These are phyloP conservation scores for Drosophila quinaria DNA, from an alignment of 2,888 invertebrate genomes.

Conservation along the genomic window DNA sequence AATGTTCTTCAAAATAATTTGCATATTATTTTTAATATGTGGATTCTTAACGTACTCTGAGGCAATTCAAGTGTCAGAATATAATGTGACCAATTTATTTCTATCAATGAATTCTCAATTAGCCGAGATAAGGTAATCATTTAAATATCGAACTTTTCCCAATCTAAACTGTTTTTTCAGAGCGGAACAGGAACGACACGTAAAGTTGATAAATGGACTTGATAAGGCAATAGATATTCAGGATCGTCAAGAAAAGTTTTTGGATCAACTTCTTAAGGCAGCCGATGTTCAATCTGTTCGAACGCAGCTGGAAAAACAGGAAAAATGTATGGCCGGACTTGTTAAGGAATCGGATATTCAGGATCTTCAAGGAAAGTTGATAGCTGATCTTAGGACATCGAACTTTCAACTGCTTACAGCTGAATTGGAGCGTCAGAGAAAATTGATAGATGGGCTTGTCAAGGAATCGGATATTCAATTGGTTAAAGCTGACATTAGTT, in stretches of 20 bases:
- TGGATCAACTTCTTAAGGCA: background rate
- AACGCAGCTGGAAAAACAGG: too few species aligned
- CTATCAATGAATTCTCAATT: background rate
- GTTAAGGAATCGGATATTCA: background rate
- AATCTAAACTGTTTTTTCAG: background rate
- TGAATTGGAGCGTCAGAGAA: too few species aligned
- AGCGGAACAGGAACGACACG: background rate
- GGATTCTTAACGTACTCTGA: background rate
- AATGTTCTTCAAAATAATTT: background rate
- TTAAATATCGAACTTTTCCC: fast-evolving
- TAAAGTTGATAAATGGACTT: background rate
- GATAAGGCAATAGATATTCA: background rate
- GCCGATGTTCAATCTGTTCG: too few species aligned
- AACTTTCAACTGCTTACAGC: too few species aligned
- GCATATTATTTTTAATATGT: background rate
- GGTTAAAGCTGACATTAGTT: too few species aligned
- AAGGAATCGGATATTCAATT: too few species aligned
- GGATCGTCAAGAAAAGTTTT: background rate
- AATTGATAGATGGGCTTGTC: too few species aligned
- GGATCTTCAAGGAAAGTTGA: background rate
- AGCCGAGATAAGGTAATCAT: background rate
- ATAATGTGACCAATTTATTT: background rate
- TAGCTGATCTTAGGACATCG: background rate
- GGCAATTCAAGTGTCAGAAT: background rate
- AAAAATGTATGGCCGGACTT: background rate